Percentiles rank a stretch among this genome's conserved stretches.
Conservation (phyloP, 1,140 invertebrate genomes). For the Euschistus heros region DNA sequence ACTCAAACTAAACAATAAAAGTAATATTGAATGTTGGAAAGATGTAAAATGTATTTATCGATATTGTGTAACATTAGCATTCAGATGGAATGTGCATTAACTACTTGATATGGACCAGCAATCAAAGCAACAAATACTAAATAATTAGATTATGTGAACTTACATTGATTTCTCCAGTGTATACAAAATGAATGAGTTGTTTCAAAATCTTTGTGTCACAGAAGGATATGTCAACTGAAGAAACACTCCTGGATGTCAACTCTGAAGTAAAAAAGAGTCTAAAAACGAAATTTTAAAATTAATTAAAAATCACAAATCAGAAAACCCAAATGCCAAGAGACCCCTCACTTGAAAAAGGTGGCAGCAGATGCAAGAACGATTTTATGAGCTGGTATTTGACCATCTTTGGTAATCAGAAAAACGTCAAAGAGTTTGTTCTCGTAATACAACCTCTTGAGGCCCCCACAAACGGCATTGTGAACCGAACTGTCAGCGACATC, state of each 20-base stretch:
- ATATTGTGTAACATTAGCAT: too few species aligned
- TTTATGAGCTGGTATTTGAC: neutral
- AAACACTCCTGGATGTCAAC: neutral
- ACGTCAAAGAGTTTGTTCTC: neutral
- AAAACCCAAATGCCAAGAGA: neutral
- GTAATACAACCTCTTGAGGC: neutral
- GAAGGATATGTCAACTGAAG: neutral
- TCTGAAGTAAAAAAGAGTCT: conserved; percentile 4
- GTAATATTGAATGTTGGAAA: too few species aligned
- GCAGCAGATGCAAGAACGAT: conserved; percentile 1
- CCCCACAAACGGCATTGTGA: neutral
- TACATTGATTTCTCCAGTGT: neutral
- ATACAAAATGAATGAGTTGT: neutral
- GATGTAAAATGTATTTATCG: too few species aligned
- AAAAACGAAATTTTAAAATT: neutral
- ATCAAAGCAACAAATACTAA: too few species aligned
- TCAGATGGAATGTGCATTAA: too few species aligned
- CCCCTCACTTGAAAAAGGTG: neutral
- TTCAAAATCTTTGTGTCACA: neutral
- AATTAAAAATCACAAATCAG: neutral
- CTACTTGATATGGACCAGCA: too few species aligned
- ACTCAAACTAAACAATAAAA: too few species aligned
- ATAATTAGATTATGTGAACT: neutral
- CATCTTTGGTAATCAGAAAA: neutral
- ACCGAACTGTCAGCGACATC: conserved; percentile 1